Conservation (phyloP, 2,888 invertebrate genomes). For the Agonopterix heracliana region DNA sequence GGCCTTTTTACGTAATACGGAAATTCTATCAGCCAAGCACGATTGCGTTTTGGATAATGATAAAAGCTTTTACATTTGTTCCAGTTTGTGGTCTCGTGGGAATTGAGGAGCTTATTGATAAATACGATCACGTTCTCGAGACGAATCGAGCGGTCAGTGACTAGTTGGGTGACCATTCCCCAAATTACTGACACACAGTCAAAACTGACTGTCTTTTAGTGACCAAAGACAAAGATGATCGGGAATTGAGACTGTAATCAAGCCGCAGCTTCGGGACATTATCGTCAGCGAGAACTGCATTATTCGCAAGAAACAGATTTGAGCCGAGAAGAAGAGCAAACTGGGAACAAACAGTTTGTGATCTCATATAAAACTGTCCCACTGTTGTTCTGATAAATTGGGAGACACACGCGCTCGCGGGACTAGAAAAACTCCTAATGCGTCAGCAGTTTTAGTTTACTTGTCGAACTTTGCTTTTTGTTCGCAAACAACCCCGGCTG, state of each 20-base stretch:
- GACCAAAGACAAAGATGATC: too few species aligned
- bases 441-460: conserved; percentile 49
- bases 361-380: conserved; percentile 3
- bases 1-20: conserved; percentile 19
- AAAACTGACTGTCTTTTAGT: too few species aligned
- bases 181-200: too few species aligned
- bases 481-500: conserved; percentile 38
- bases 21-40: conserved; percentile 1
- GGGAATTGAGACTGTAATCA: too few species aligned
- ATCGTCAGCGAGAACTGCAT: too few species aligned
- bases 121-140: conserved; percentile 22
- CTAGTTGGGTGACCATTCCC: too few species aligned
- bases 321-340: too few species aligned
- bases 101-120: neutral
- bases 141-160: conserved; percentile 1
- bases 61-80: conserved; percentile 1
- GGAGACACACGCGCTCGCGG: conserved; percentile 25
- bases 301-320: too few species aligned
- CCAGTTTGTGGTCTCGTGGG: neutral
- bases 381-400: conserved; percentile 21
- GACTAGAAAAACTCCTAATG: conserved; percentile 35
- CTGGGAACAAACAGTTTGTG: neutral
- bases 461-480: conserved; percentile 38
- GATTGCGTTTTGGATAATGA: neutral
- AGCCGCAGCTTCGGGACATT: too few species aligned